Evolutionary conservation across 53 echinoderm and acorn worm genomes (phyloP).

Genomic region (Crossaster papposus): DNA sequence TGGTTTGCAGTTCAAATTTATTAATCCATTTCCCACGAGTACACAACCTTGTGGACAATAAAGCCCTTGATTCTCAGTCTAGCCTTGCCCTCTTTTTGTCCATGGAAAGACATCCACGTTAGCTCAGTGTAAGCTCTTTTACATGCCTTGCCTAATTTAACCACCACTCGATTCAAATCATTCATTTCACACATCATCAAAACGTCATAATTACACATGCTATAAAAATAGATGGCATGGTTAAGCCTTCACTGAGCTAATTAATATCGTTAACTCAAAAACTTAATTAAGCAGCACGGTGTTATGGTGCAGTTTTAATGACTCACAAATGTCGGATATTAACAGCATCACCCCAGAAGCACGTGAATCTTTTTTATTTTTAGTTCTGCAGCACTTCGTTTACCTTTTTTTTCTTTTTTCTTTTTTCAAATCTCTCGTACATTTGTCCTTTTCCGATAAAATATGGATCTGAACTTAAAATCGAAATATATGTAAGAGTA

Average conservation of each 20-base stretch:
- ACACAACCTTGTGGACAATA: constrained; percentile 6
- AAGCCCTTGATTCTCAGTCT: not conserved
- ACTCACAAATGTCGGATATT: constrained; percentile 1
- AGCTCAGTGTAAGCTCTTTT: constrained; percentile 66
- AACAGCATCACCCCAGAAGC: constrained; percentile 16
- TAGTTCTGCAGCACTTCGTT: constrained; percentile 55
- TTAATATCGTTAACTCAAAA: constrained; percentile 62
- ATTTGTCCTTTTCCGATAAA: constrained; percentile 40
- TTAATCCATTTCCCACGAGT: constrained; percentile 9
- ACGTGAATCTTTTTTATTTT: constrained; percentile 27
- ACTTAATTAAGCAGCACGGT: constrained; percentile 50
- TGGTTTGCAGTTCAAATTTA: constrained; percentile 30
- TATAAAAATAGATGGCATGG: constrained; percentile 73
- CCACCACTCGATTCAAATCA: constrained; percentile 55
- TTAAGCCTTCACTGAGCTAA: constrained; percentile 65
- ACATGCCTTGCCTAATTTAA: constrained; percentile 60
- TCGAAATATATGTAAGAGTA: constrained; percentile 23
- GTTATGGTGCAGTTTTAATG: constrained; percentile 46
- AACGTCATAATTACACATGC: constrained; percentile 72
- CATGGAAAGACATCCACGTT: constrained; percentile 56
- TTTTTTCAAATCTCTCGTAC: not conserved
- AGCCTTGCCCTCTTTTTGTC: not conserved
- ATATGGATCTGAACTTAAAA: constrained; percentile 37
- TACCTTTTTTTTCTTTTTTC: not conserved
- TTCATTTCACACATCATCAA: constrained; percentile 66